Percentiles rank a stretch among this genome's conserved stretches.
Evolutionary conservation across 2,113 vertebrate genomes (phyloP).

Genomic region (Pseudorectes ferrugineus): DNA sequence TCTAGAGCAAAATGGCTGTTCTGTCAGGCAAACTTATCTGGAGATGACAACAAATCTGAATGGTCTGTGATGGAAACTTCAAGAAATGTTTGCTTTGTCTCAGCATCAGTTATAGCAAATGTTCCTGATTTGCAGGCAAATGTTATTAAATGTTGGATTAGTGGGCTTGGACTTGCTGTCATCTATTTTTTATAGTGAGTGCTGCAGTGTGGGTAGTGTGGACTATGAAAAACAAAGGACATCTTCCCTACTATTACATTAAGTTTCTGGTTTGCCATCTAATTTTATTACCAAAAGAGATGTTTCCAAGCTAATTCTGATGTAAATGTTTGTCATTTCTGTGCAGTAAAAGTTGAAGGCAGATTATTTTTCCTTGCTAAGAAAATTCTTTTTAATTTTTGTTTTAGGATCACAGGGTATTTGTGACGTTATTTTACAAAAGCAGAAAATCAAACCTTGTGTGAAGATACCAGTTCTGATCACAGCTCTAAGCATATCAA

Average conservation of each 20-base stretch:
- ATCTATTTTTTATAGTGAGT: background rate
- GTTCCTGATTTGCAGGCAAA: background rate
- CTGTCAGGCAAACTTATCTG: background rate
- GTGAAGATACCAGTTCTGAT: background rate
- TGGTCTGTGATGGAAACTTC: background rate
- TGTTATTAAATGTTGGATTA: background rate
- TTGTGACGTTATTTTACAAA: background rate
- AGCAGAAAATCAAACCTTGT: background rate
- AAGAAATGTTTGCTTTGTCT: background rate
- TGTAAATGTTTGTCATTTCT: background rate
- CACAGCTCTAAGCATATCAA: background rate
- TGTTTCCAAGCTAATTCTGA: background rate
- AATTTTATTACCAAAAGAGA: background rate
- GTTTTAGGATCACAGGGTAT: background rate
- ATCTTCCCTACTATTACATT: background rate
- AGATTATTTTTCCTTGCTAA: background rate
- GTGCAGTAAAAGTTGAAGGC: background rate
- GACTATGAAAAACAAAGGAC: background rate
- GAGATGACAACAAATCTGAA: background rate
- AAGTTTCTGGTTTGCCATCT: background rate
- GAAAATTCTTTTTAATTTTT: background rate
- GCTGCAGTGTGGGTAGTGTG: background rate
- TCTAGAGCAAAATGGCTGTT: background rate
- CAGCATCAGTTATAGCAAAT: background rate
- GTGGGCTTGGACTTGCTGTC: background rate